These are phyloP conservation scores for Drosophila virilis DNA, from an alignment of 1,140 invertebrate genomes.

Conservation along the genomic window DNA sequence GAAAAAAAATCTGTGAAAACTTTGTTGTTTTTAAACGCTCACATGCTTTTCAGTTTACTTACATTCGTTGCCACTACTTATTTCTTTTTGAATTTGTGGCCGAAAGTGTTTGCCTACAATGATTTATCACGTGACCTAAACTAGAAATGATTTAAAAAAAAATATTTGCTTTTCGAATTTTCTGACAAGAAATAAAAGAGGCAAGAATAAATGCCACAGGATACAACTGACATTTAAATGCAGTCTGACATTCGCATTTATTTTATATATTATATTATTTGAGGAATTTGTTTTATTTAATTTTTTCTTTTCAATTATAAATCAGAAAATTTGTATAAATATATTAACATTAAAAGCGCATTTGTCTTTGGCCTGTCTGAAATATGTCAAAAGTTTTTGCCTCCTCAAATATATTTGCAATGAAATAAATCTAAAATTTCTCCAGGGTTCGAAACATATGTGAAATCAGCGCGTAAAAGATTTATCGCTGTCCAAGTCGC, in stretches of 20 bases:
- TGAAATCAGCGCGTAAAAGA: conserved; percentile 57
- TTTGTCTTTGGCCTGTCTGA: conserved; percentile 61
- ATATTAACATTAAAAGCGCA: conserved; percentile 68
- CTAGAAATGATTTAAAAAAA: conserved; percentile 47
- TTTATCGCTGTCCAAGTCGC: conserved; percentile 56
- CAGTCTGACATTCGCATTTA: conserved; percentile 2
- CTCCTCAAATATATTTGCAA: conserved; percentile 52
- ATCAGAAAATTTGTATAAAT: conserved; percentile 36
- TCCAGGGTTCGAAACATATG: conserved; percentile 58
- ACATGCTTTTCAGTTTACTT: background rate
- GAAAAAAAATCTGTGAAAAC: background rate
- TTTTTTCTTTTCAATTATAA: conserved; percentile 19
- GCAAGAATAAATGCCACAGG: conserved; percentile 33
- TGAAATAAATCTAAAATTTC: conserved; percentile 70
- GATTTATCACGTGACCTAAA: conserved; percentile 58
- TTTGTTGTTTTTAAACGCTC: background rate
- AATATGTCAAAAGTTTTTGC: conserved; percentile 65
- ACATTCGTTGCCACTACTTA: too few species aligned
- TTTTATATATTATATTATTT: conserved; percentile 10
- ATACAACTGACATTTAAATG: conserved; percentile 27
- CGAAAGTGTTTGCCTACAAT: conserved; percentile 25
- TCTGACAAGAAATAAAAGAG: conserved; percentile 40
- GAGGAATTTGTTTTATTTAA: background rate
- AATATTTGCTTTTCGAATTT: conserved; percentile 40
- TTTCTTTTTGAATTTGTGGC: too few species aligned